Evolutionary conservation across 2,113 vertebrate genomes (phyloP), one percentile per base, ranked within the genome.

Genomic region (Cisticola juncidis): DNA sequence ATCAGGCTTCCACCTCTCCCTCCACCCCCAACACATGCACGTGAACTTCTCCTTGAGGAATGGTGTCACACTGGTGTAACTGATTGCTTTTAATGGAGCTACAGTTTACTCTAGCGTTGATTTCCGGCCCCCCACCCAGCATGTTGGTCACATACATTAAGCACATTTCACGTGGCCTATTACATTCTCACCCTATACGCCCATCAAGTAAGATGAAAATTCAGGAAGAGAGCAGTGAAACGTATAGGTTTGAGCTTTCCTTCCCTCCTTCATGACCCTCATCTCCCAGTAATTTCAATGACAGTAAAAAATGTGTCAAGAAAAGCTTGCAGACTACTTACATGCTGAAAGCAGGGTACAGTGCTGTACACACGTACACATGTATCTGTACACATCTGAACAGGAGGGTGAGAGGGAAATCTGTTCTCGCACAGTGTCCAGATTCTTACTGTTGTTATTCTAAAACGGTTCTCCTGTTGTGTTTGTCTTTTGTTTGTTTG

Each of bases 21-120:
- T 51, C 47, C 33, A 50, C 26, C 35, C 54, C 36, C 40, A 58
- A 76, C 53, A 66, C 45, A 31, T 0, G 8, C 33, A 73, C 62
- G 38, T 48, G 66, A 93, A 92, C 91, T 92, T 88, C 89, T 94
- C 66, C 85, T 90, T 73, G 76, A 90, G 54, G 64, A 69, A 66
- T 22, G 45, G 29, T 88, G 71, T 77, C 74, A 82, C 38, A 45
- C 57, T 80, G 60, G 47, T 94, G 56, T 81, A 88, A 95, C 56
- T 73, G 83, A 82, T 64, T 79, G 86, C 56, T 90, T 90, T 87
- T 88, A 93, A 90, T 1, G 2, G 81, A 93, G 44, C 69, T 71
- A 38, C 70, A 86, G 56, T 88, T 91, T 86, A 77, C 42, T 36
- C 38, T 80, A 80, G 35, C 0, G 0, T 26, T 78, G 36, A 44